phyloP scores from a whole-genome alignment of 2,888 invertebrate genomes.

The Amphipoea lucens region DNA sequence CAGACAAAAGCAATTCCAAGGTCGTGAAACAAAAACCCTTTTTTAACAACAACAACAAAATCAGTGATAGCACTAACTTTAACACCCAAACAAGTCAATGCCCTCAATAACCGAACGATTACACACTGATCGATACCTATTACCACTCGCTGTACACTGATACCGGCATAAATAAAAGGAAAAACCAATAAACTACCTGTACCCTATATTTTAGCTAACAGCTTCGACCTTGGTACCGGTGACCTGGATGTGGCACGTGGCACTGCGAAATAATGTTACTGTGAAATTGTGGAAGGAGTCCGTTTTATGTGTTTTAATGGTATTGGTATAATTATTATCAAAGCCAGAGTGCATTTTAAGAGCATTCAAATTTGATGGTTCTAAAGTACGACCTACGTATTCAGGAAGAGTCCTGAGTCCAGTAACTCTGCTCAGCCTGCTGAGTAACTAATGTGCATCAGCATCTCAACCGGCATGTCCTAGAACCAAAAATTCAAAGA shows the following conservation, averaged over 20 bases:
- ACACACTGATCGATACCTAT: constrained; percentile 29
- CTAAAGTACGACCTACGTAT: background rate
- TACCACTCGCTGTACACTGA: constrained; percentile 22
- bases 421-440: background rate
- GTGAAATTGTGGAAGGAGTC: background rate
- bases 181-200: constrained; percentile 37
- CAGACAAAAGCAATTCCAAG: constrained; percentile 1
- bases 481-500: no score
- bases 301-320: background rate
- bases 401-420: background rate
- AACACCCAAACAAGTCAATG: constrained; percentile 12
- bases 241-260: constrained; percentile 14
- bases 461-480: no score
- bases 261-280: constrained; percentile 6
- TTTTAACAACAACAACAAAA: constrained; percentile 4
- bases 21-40: constrained; percentile 8
- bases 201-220: constrained; percentile 36
- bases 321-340: background rate
- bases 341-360: background rate
- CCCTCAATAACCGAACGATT: constrained; percentile 1
- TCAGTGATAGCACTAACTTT: constrained; percentile 6
- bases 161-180: constrained; percentile 38
- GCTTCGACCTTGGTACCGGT: constrained; percentile 41
- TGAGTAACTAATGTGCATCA: background rate
- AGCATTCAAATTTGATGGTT: background rate